Conservation (phyloP, 2,113 vertebrate genomes). For the Romanogobio albipinnatus region DNA sequence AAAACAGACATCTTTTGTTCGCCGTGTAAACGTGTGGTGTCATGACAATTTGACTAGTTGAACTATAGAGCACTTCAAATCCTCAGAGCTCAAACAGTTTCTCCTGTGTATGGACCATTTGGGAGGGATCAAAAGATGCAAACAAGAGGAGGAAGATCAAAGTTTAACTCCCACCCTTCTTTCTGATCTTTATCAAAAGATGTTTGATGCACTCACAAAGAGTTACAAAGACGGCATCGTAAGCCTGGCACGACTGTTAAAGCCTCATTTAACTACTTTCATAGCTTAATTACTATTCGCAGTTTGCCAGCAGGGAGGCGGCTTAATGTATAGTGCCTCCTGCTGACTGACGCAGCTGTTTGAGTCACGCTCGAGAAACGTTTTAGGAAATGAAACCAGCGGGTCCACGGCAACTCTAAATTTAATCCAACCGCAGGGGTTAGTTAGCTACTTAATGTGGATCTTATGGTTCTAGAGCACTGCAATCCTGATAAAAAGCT, state of each 20-base stretch:
- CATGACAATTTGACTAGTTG: background rate
- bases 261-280: constrained; percentile 59
- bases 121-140: constrained; percentile 20
- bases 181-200: constrained; percentile 15
- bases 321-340: constrained; percentile 55
- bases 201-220: background rate
- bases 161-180: constrained; percentile 25
- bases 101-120: background rate
- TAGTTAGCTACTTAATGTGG: constrained; percentile 33
- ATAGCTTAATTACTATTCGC: constrained; percentile 61
- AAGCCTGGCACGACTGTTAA: constrained; percentile 50
- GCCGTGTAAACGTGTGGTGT: background rate
- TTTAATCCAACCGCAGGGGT: constrained; percentile 47
- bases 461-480: constrained; percentile 14
- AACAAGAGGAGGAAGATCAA: constrained; percentile 14
- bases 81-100: background rate
- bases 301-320: constrained; percentile 48
- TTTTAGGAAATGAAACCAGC: constrained; percentile 51
- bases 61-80: constrained; percentile 11
- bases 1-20: constrained; percentile 2
- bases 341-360: constrained; percentile 47
- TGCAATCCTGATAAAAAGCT: constrained; percentile 16
- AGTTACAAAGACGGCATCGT: constrained; percentile 34
- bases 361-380: constrained; percentile 52
- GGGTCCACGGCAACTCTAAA: constrained; percentile 43